Evolutionary conservation across 2,113 vertebrate genomes (phyloP).

Genomic region (Pseudorasbora parva): DNA sequence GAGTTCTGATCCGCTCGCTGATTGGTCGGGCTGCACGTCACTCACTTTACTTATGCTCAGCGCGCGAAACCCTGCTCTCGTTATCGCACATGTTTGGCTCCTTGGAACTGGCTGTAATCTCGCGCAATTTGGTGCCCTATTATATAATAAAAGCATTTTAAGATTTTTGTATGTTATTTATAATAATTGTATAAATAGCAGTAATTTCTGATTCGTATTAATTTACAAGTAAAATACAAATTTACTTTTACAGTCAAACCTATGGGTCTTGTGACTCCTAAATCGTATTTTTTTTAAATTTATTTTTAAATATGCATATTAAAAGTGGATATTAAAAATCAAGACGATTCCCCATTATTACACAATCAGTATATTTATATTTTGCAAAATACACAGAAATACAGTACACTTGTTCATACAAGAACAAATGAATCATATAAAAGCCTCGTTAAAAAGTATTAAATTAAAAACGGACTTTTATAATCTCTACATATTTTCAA

Average conservation of each 20-base stretch:
- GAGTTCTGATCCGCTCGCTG: fast-evolving
- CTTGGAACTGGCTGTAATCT: conserved; percentile 38
- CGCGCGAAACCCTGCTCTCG: conserved; percentile 81
- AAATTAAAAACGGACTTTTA: too few species aligned
- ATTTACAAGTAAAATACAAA: not conserved
- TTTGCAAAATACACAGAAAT: too few species aligned
- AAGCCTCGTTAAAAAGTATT: too few species aligned
- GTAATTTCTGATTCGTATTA: not conserved
- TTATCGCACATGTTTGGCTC: conserved; percentile 63
- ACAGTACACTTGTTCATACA: too few species aligned
- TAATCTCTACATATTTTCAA: not conserved
- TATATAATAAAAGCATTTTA: not conserved
- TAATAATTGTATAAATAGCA: not conserved
- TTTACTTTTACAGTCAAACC: too few species aligned
- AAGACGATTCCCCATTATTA: not conserved
- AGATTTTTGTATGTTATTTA: too few species aligned
- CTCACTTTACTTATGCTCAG: conserved; percentile 62
- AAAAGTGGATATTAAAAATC: not conserved
- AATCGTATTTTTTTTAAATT: too few species aligned
- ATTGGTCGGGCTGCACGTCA: conserved; percentile 64
- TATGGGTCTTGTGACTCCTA: too few species aligned
- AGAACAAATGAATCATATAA: too few species aligned
- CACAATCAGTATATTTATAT: too few species aligned
- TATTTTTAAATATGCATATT: not conserved
- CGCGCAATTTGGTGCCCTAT: conserved; percentile 68